Conservation (phyloP, 53 echinoderm and acorn worm species). For the Stichopus horrens region DNA sequence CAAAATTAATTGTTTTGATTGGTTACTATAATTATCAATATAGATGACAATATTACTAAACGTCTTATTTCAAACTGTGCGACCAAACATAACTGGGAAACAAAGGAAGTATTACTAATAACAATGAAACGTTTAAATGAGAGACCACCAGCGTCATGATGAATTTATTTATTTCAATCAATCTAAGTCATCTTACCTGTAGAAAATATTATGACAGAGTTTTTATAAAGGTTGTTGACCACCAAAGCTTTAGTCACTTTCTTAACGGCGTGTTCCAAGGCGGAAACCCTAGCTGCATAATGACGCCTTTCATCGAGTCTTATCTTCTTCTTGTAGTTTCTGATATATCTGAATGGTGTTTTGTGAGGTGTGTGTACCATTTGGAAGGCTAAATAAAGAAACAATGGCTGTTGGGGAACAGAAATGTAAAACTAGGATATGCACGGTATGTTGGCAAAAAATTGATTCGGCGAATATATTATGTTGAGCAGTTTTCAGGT, state of each 20-base stretch:
- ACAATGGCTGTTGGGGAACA: conserved; percentile 27
- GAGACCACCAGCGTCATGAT: too few relatives aligned
- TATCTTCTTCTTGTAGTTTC: background rate
- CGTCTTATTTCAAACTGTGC: too few relatives aligned
- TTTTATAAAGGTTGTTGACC: background rate
- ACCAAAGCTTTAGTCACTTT: background rate
- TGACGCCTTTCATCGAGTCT: background rate
- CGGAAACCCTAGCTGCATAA: conserved; percentile 20
- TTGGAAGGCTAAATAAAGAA: conserved; percentile 47
- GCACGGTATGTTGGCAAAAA: too few relatives aligned
- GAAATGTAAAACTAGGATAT: background rate
- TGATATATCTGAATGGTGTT: background rate
- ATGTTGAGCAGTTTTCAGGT: too few relatives aligned
- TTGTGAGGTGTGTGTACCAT: conserved; percentile 40
- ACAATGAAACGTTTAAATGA: too few relatives aligned
- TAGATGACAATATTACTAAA: too few relatives aligned
- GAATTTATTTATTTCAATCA: background rate
- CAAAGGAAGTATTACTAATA: too few relatives aligned
- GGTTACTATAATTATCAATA: too few relatives aligned
- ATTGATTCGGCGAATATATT: too few relatives aligned
- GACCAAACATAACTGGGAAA: too few relatives aligned
- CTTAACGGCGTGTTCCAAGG: conserved; percentile 6
- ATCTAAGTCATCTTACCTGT: conserved; percentile 50
- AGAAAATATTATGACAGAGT: conserved; percentile 47
- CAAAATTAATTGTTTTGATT: too few relatives aligned